phyloP scores from a whole-genome alignment of 2,113 vertebrate species.

The Gavialis gangeticus region DNA sequence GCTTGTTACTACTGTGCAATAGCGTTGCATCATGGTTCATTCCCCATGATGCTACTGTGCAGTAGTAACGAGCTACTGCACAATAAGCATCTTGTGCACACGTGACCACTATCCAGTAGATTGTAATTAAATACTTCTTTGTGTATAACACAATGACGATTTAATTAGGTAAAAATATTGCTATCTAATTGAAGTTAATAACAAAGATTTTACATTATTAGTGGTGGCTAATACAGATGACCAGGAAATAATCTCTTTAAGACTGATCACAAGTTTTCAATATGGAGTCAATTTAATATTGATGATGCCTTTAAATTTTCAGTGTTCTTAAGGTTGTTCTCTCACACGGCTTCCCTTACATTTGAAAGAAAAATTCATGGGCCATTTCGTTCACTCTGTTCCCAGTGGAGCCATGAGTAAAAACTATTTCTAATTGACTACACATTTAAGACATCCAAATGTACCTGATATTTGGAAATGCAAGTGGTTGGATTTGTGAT shows the following conservation, averaged over 20 bases:
- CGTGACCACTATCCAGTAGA: not conserved
- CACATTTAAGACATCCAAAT: too few species aligned
- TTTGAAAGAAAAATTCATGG: too few species aligned
- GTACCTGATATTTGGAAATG: too few species aligned
- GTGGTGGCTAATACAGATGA: not conserved
- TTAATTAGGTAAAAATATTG: not conserved
- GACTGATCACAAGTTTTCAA: not conserved
- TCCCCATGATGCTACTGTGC: too few species aligned
- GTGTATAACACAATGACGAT: not conserved
- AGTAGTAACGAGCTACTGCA: too few species aligned
- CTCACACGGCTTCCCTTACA: too few species aligned
- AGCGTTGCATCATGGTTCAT: too few species aligned
- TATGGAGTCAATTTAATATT: not conserved
- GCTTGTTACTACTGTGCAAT: too few species aligned
- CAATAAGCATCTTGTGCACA: too few species aligned
- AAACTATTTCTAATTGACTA: not conserved
- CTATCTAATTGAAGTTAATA: not conserved
- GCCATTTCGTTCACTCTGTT: not conserved
- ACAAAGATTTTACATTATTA: not conserved
- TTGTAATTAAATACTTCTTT: not conserved
- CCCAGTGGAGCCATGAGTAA: not conserved
- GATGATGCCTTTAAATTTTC: not conserved
- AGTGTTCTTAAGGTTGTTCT: too few species aligned
- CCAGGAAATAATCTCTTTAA: not conserved
- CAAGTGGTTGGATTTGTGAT: too few species aligned